Base-by-base conservation (phyloP, 2,113 vertebrate genomes). In the Rhipidura dahli region DNA sequence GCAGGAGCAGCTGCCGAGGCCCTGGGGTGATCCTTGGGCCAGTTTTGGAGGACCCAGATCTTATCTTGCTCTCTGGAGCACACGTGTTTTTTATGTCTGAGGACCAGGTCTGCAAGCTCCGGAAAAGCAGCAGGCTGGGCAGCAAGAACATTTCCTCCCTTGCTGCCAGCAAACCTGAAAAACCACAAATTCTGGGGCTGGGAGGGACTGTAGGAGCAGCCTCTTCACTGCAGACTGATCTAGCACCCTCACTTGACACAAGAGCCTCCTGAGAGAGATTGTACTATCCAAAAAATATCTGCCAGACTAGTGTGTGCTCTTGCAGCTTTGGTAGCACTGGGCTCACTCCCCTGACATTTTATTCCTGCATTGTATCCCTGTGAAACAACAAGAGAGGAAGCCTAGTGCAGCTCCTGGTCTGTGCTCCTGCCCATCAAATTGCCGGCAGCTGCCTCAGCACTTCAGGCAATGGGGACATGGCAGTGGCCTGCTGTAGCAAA, bases 91-190 rank as follows among this genome's bases (percentile, higher is more conserved):
- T 83, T 16, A 39, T 2, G 1, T 82, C n/a, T 81, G 56, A 86
- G 40, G 64, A 93, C 4, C 33, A 61, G 35, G 31, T 77, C 83
- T 97, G 76, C 87, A 93, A 89, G 78, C 59, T 53, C 50, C 0
- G 1, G 37, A 37, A 50, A 76, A 66, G 78, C 61, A 83, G 70
- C 45, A 89, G 50, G 45, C 42, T 79, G 70, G 93, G 54, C 59
- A 94, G 66, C 70, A 86, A 87, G 42, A n/a, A 35, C 51, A 79
- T 94, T 95, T 96, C 90, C 93, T 95, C 66, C 68, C 66, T 88
- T 4, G 3, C 83, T 93, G 77, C 56, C 88, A 94, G 72, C 80
- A 94, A 93, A 96, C 90, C 88, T 94, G 93, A 96, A 61, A 94
- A 96, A 75, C 93, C 96, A 84, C 96, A 96, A 90, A 83, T 92